Evolutionary conservation across 2,797 vertebrate species (phyloP), one percentile per base, ranked within the genome.

Genomic region (Falco cherrug): DNA sequence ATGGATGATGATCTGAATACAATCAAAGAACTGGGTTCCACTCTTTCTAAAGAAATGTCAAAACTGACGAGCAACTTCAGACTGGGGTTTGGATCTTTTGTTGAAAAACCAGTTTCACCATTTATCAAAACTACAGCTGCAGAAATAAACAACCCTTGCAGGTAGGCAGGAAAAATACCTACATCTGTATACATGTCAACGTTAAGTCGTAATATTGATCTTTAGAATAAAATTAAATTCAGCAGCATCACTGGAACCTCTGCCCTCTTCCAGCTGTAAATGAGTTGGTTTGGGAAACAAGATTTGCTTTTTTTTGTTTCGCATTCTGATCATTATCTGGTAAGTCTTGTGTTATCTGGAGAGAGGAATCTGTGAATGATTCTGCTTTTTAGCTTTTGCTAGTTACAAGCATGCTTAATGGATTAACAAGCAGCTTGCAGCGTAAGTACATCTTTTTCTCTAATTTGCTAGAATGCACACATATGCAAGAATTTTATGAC

Each of bases 11-110:
- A 99, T 95, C 98, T 99, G 94, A 75, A 98, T 33, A 99, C 95
- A 94, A 99, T 99, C 96, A 99, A 99, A 97, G 98, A 99, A 92
- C 90, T 99, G 96, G 99, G 99, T 22, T 99, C 99, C 48, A 97
- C 98, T 48, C 98, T 99, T 74, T 99, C 99, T 56, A 98, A 98
- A 97, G 99, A 99, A 97, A 99, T 99, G 99, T 98, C 99, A 79
- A 98, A 98, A 47, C 98, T 99, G 95, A 99, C 99, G 10, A 99
- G 99, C 97, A 99, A 99, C 97, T 99, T 99, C 95, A 98, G 98
- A 76, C 98, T 99, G 95, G 99, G 99, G 41, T 99, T 99, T 31
- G 99, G 99, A 39, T 99, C 99, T 51, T 99, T 99, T 97, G 99
- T 99, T 84, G 99, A 99, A 98, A 99, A 99, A 98, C 99, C 99